These are phyloP conservation scores for Raphicerus campestris DNA, from an alignment of 2,113 vertebrate genomes.

Conservation along the genomic window DNA sequence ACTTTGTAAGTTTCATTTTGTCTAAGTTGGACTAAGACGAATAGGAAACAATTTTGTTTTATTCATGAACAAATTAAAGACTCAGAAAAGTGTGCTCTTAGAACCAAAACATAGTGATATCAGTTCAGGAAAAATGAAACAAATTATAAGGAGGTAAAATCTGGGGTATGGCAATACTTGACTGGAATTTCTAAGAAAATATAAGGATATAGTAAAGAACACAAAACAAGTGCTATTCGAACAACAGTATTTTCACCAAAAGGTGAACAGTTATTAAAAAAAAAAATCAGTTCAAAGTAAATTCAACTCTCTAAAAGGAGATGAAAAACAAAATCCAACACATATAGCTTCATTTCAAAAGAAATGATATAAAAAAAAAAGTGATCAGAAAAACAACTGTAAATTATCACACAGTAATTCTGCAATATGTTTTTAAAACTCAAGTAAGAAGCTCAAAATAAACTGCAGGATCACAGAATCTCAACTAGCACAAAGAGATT, in stretches of 20 bases:
- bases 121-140: neutral
- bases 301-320: neutral
- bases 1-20: neutral
- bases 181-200: slow-evolving; percentile 14
- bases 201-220: neutral
- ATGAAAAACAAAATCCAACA: slow-evolving; percentile 21
- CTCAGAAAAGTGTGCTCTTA: neutral
- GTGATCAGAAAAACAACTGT: neutral
- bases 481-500: neutral
- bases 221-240: neutral
- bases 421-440: neutral
- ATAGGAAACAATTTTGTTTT: neutral
- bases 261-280: neutral
- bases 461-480: neutral
- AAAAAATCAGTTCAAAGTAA: neutral
- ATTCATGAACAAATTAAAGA: neutral
- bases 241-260: slow-evolving; percentile 28
- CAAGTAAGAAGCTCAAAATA: neutral
- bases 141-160: neutral
- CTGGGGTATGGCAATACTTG: neutral
- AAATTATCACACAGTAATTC: neutral
- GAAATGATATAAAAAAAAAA: neutral
- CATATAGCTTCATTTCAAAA: neutral
- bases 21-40: neutral
- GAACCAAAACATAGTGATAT: neutral